Percentiles rank a stretch among this genome's conserved stretches.
Conservation (phyloP, 2,113 vertebrate species). For the Corythaeola cristata region DNA sequence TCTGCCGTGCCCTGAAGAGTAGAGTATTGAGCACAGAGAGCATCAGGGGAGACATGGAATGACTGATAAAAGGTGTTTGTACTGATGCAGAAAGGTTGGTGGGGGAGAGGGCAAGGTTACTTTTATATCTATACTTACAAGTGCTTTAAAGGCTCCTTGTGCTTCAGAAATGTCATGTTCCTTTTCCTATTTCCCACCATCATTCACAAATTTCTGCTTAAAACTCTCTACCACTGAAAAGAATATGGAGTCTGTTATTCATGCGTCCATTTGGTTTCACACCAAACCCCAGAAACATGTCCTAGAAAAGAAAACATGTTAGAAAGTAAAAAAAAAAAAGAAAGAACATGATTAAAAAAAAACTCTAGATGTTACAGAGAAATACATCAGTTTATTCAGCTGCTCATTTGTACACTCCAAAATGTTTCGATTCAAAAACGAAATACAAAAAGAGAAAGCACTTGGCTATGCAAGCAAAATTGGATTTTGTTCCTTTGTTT, state of each 20-base stretch:
- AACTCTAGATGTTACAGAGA: background rate
- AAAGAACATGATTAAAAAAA: no score
- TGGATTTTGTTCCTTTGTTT: background rate
- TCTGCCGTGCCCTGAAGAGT: background rate
- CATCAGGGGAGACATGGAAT: background rate
- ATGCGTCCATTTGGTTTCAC: background rate
- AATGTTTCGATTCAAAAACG: background rate
- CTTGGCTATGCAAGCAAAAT: background rate
- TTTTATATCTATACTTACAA: background rate
- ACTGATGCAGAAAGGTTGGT: background rate
- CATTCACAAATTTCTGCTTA: background rate
- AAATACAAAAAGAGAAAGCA: background rate
- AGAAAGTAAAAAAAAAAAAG: background rate
- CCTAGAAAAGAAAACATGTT: background rate
- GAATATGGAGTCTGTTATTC: background rate
- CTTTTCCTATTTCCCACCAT: background rate
- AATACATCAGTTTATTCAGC: background rate
- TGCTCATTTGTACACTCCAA: background rate
- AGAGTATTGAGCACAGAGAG: background rate
- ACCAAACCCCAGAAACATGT: background rate
- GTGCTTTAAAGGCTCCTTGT: background rate
- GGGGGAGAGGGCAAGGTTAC: background rate
- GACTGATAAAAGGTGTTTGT: background rate
- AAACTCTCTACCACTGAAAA: background rate
- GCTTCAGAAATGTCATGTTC: background rate